Evolutionary conservation across 35 echinoderm and acorn worm genomes (phyloP).

Genomic region (Apostichopus californicus): DNA sequence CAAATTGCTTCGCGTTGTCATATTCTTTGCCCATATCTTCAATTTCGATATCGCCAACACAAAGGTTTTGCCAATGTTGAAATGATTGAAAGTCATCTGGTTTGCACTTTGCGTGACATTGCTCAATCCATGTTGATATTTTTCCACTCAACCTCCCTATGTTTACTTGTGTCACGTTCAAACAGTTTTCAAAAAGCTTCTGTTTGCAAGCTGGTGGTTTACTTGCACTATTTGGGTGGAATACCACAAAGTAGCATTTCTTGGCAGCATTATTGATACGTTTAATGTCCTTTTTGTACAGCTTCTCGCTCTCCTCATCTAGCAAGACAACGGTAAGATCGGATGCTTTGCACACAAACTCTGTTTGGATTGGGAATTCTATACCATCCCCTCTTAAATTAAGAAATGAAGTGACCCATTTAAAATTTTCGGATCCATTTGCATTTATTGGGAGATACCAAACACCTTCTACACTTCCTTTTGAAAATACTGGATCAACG

Average conservation of each 20-base stretch:
- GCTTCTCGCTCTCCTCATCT: not conserved
- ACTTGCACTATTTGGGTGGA: not conserved
- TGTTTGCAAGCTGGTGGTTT: not conserved
- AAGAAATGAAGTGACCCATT: conserved; percentile 16
- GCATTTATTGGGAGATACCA: conserved; percentile 31
- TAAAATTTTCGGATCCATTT: conserved; percentile 13
- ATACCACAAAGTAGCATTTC: not conserved
- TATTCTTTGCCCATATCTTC: not conserved
- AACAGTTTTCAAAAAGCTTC: not conserved
- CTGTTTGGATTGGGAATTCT: not conserved
- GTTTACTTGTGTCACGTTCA: not conserved
- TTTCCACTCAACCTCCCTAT: not conserved
- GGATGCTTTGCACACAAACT: conserved; percentile 10
- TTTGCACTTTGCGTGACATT: not conserved
- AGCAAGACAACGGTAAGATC: not conserved
- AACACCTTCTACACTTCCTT: not conserved
- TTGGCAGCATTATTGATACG: not conserved
- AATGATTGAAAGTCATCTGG: not conserved
- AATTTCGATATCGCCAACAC: not conserved
- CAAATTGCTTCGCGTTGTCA: not conserved
- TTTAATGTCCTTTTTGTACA: not conserved
- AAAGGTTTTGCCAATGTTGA: not conserved
- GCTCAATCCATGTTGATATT: not conserved
- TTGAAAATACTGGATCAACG: not conserved
- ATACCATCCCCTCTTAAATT: not conserved